A percentile compares a stretch with the other conserved stretches of the same genome.
These are phyloP conservation scores for Cettia cetti DNA, from an alignment of 2,113 vertebrate genomes.

Conservation along the genomic window DNA sequence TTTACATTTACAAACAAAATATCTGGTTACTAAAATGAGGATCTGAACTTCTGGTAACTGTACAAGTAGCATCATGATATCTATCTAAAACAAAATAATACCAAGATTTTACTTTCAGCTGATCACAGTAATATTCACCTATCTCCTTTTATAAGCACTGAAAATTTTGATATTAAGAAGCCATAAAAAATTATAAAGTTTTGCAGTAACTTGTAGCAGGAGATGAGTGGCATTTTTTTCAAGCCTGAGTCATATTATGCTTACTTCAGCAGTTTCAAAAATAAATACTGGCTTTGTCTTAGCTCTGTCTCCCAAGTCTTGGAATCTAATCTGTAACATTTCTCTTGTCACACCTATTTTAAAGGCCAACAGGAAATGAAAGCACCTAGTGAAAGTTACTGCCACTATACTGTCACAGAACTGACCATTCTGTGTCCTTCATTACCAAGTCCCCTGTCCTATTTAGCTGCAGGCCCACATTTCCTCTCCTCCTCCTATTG, in stretches of 20 bases:
- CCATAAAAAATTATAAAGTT: not conserved
- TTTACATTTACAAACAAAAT: not conserved
- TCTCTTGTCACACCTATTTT: not conserved
- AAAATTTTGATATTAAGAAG: not conserved
- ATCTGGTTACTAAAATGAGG: not conserved
- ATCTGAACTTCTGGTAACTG: not conserved
- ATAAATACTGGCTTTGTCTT: not conserved
- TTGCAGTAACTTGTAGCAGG: not conserved
- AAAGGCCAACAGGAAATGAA: not conserved
- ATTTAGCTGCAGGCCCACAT: not conserved
- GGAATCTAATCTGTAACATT: not conserved
- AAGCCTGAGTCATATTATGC: not conserved
- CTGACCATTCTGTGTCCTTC: not conserved
- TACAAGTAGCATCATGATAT: not conserved
- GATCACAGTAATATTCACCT: not conserved
- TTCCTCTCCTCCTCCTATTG: not conserved
- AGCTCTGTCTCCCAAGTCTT: not conserved
- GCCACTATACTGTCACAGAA: not conserved
- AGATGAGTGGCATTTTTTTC: not conserved
- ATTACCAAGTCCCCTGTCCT: not conserved
- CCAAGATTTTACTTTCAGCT: not conserved
- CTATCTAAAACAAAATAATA: not conserved
- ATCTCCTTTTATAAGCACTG: not conserved
- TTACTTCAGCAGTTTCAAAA: not conserved
- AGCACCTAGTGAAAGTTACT: not conserved